A percentile compares a stretch with the other conserved stretches of the same genome.
Conservation (phyloP, 1,140 invertebrate genomes). For the Acromyrmex heyeri region DNA sequence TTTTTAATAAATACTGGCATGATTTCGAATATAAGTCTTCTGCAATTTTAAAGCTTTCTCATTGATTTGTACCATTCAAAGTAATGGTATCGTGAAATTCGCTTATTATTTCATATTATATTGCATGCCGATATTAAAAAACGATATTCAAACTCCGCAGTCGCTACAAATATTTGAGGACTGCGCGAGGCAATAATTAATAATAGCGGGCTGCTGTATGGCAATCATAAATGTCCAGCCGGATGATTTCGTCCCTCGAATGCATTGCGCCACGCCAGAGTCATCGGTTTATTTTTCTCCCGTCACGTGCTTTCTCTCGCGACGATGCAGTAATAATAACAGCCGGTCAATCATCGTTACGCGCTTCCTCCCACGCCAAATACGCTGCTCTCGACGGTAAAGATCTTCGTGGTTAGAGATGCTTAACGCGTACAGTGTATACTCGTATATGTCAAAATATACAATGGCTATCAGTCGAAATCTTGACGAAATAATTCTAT, state of each 20-base stretch:
- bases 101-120: neutral
- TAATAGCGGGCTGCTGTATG: conserved; percentile 21
- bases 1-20: neutral
- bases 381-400: conserved; percentile 30
- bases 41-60: neutral
- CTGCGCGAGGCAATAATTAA: conserved; percentile 46
- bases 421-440: conserved; percentile 3
- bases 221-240: conserved; percentile 49
- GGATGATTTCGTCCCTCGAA: conserved; percentile 43
- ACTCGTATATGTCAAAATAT: neutral
- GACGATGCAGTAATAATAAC: conserved; percentile 52
- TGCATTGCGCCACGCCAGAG: conserved; percentile 6
- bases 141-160: neutral
- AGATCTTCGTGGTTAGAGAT: neutral
- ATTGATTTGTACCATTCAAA: neutral
- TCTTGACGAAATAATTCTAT: neutral
- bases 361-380: conserved; percentile 55
- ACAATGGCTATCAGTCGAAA: neutral
- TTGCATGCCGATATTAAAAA: conserved; percentile 4
- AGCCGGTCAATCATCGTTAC: conserved; percentile 71
- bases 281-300: conserved; percentile 46
- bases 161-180: conserved; percentile 25
- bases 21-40: neutral
- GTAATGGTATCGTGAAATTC: neutral
- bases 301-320: conserved; percentile 51